phyloP scores from a whole-genome alignment of 2,797 vertebrate genomes.

The Aulostomus chinensis region DNA sequence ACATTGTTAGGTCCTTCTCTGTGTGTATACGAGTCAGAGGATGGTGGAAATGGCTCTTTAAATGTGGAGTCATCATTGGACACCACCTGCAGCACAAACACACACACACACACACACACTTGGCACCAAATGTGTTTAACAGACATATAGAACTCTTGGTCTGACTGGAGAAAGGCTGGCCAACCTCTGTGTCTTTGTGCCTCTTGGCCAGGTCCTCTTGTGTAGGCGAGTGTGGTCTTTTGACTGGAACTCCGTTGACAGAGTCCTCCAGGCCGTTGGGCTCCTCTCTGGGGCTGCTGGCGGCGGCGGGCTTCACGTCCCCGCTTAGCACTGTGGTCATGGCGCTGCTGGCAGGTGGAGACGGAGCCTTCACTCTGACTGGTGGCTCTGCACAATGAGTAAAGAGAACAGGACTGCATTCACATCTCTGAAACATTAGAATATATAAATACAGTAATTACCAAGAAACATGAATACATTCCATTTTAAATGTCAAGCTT shows the following conservation, averaged over 20 bases:
- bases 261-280: constrained; percentile 63
- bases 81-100: constrained; percentile 41
- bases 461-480: not conserved
- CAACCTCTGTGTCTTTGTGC: constrained; percentile 70
- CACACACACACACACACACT: not conserved
- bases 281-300: constrained; percentile 69
- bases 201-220: constrained; percentile 79
- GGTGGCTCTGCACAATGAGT: constrained; percentile 69
- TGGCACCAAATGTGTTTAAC: not conserved
- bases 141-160: not conserved
- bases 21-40: constrained; percentile 68
- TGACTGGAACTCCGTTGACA: constrained; percentile 52
- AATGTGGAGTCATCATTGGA: constrained; percentile 78
- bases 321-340: constrained; percentile 9
- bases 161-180: not conserved
- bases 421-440: no score
- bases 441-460: not conserved
- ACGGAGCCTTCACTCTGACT: constrained; percentile 59
- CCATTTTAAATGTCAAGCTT: no score
- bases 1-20: constrained; percentile 66
- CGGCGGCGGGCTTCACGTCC: constrained; percentile 22
- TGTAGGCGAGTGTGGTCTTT: constrained; percentile 77
- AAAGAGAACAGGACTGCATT: not conserved
- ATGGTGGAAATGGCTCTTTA: constrained; percentile 79
- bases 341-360: constrained; percentile 53